Percentiles rank a stretch among this genome's conserved stretches.
Conservation (phyloP, 2,888 invertebrate genomes). For the Rapana venosa region DNA sequence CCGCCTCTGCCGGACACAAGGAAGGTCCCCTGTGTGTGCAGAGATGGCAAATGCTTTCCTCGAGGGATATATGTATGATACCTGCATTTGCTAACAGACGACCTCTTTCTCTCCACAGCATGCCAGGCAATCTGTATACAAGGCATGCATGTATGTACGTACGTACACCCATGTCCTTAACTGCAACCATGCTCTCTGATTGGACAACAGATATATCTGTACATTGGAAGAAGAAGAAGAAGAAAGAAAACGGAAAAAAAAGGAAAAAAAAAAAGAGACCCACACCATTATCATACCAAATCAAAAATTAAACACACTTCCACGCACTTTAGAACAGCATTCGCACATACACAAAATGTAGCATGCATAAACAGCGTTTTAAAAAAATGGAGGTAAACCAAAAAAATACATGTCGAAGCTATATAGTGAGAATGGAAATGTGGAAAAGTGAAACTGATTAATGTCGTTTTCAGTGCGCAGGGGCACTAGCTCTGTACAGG, state of each 20-base stretch:
- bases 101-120: neutral
- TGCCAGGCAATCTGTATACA: neutral
- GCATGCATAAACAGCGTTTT: neutral
- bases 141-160: neutral
- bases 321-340: neutral
- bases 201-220: constrained; percentile 13
- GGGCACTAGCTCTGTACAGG: constrained; percentile 21
- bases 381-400: neutral
- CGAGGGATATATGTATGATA: neutral
- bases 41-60: neutral
- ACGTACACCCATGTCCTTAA: neutral
- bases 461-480: neutral
- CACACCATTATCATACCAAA: neutral
- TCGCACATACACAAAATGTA: neutral
- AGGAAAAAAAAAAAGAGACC: neutral
- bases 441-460: constrained; percentile 29
- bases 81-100: neutral
- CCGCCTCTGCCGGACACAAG: too few relatives aligned
- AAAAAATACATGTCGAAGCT: neutral
- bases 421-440: neutral
- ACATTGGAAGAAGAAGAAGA: neutral
- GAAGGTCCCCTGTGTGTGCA: neutral
- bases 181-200: neutral
- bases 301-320: neutral
- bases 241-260: neutral